Percentiles rank a stretch among this genome's conserved stretches.
These are phyloP conservation scores for Bombyx huttoni DNA, from an alignment of 2,888 invertebrate species.

Conservation along the genomic window DNA sequence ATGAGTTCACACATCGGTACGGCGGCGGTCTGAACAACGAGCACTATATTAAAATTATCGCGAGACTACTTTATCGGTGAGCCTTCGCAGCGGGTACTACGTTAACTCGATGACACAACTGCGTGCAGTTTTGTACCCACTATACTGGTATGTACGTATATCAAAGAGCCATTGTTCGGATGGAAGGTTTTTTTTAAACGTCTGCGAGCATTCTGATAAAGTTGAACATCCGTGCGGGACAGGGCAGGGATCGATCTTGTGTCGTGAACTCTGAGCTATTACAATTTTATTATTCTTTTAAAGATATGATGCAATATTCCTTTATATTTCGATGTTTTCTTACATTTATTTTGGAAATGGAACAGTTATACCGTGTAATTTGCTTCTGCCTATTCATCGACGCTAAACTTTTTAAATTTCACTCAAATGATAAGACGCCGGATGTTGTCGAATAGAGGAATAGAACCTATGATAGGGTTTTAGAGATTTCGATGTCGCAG, in stretches of 20 bases:
- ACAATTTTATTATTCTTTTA: not conserved
- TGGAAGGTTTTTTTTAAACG: constrained; percentile 35
- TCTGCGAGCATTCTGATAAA: constrained; percentile 18
- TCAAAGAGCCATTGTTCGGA: constrained; percentile 35
- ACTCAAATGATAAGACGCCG: no score
- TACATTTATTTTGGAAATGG: no score
- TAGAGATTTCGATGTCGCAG: no score
- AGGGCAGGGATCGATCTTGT: not conserved
- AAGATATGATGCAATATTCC: constrained; percentile 25
- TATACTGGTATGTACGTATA: constrained; percentile 9
- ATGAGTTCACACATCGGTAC: constrained; percentile 19
- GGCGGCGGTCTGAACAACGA: constrained; percentile 21
- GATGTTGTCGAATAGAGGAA: no score
- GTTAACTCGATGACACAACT: constrained; percentile 4
- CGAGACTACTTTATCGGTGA: constrained; percentile 1
- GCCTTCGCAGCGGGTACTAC: constrained; percentile 1
- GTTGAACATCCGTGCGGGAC: not conserved
- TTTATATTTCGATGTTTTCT: constrained; percentile 13
- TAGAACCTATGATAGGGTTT: no score
- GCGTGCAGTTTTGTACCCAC: constrained; percentile 6
- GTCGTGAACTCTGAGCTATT: not conserved
- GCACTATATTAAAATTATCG: constrained; percentile 4
- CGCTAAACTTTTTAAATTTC: no score
- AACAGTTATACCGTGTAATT: no score
- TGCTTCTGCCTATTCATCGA: no score